Evolutionary conservation across 2,888 invertebrate species (phyloP), one percentile per base, ranked within the genome.

Genomic region (Dryomyza anilis): DNA sequence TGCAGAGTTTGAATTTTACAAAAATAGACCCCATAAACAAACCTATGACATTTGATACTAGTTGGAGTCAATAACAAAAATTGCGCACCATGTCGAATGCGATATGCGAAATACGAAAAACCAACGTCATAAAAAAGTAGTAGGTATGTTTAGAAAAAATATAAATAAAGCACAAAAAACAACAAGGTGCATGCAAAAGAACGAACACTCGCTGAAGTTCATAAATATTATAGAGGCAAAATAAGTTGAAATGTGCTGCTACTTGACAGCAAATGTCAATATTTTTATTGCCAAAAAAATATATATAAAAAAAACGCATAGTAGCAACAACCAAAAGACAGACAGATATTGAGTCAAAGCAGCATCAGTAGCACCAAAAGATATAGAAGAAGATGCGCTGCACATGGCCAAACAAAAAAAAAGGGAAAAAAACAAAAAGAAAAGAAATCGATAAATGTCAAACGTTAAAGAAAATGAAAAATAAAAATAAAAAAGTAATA

Each of bases 181-280:
- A 16, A 43, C 43, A 52, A 27, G 25, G 50, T 52, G 50, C 29
- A n/a, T n/a, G 23, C 50, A 16, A 43, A 16, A 43, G 43, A 16
- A 57, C 39, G 50, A 30, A 43, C 29, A 61, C 27, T 36, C 53
- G 27, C 53, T 43, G 61, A 61, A 57, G 16, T 53, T 39, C 30
- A 59, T 59, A 64, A 64, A 53, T 64, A 56, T 56, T 63, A 56
- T 39, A 61, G 16, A 39, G n/a, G n/a, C n/a, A n/a, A n/a, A n/a
- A n/a, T n/a, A 30, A 39, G 39, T 21, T 16, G 39, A 63, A 56
- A 60, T 57, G 25, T 48, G 55, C 55, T 33, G 48, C 16, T 43
- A 29, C 23, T 39, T 45, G 60, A 63, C 55, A 63, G 60, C 55
- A 36, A 56, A 53, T 63, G 63, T 56, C 52, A 60, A 27, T 57